Base-by-base conservation (phyloP, 2,797 vertebrate species). In the Onychomys leucogaster region DNA sequence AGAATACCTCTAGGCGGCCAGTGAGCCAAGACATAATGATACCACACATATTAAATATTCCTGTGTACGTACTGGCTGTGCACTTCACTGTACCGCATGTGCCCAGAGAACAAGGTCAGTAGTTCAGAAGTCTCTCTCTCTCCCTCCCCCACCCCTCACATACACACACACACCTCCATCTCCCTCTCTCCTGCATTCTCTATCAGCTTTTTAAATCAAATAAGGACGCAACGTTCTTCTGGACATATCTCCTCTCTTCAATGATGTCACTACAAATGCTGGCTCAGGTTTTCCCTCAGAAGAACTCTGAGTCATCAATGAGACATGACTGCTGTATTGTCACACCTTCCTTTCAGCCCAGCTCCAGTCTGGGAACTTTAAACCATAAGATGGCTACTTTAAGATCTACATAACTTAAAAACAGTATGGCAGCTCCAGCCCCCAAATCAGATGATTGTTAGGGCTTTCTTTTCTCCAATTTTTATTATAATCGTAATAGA, bases 31-130 rank as follows among this genome's bases (percentile, higher is more conserved):
- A 0, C 69, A 0, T 63, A 89, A 90, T 96, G 97, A 73, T 90
- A 95, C 90, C 92, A 71, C 0, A 0, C 0, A 92, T 90, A 94
- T 97, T 97, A 97, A 98, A 93, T 90, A 97, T 94, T 97, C 84
- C 82, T 92, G 94, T 94, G 97, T 95, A 94, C 49, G 76, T 90
- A 93, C 61, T 97, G 92, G 23, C 3, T 0, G 25, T 77, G 11
- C 57, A 95, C 75, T 97, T 71, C 49, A 65, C 65, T 2, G n/a
- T n/a, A 52, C 86, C 76, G 75, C 57, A 80, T 76, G 77, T 59
- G 71, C 91, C 21, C 0, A 17, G 93, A 94, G 76, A 97, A 46
- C 25, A 43, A 96, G 91, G 0, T 91, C 96, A 95, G 89, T 41
- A 95, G 87, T 78, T 97, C 59, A n/a, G 85, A 41, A 97, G 82